Base-by-base conservation (phyloP, 1,140 invertebrate species). In the Zaprionus kolodkinae region DNA sequence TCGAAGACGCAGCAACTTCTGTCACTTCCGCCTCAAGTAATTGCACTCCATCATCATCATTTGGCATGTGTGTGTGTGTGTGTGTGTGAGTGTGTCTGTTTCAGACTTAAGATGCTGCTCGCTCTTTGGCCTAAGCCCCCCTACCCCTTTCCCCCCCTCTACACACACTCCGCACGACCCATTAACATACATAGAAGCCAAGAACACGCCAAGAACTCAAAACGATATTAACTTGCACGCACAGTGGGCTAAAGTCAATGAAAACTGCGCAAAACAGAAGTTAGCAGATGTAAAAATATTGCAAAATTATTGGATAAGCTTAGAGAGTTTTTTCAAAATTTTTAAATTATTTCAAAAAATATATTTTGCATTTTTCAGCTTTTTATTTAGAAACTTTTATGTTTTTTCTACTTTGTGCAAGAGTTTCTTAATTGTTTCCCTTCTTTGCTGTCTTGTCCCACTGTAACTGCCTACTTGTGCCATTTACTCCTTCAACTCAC, bases 21-120 rank as follows among this genome's bases (percentile, higher is more conserved):
- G 67, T 75, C 83, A 70, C 73, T 79, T 86, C 83, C 76, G 83
- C 63, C 79, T 82, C 72, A 79, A 77, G 83, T 86, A 86, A 86
- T 87, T 86, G 76, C 79, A 86, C 65, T 79, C 72, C 76, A 76
- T 79, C 76, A 79, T 76, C 73, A 76, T 76, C 72, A 72, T 78
- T 64, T 57, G 54, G 38, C 40, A 38, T 63, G 35, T 59, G 52
- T 40, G 21, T 59, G 54, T 60, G 30, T 59, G 33, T 55, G 21
- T 12, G 27, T 35, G 36, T 43, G 52, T 30, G 35, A 36, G 55
- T 54, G 27, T 43, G 25, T 52, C 17, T 72, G 40, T 60, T 60
- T 48, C 61, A 43, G 73, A 43, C 56, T 70, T 70, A 35, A 63
- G 54, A 57, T 63, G 72, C 35, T 38, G 48, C 60, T 50, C 56